Evolutionary conservation across 2,888 invertebrate species (phyloP).

Genomic region (Argyra leucocephala): DNA sequence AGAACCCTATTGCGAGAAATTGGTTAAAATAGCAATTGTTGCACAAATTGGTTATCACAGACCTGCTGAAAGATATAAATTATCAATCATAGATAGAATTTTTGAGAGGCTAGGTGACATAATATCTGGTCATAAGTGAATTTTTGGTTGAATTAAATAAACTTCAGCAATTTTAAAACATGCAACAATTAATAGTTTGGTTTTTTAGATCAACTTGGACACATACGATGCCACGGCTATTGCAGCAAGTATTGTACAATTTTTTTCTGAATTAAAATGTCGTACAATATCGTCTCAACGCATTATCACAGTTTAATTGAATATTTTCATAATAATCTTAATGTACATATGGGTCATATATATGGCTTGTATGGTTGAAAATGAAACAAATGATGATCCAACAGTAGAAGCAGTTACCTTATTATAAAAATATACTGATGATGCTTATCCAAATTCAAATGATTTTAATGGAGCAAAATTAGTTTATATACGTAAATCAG

Average conservation of each 20-base stretch:
- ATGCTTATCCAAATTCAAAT: slow-evolving; percentile 94
- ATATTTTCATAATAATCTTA: slow-evolving; percentile 58
- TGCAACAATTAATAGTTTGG: slow-evolving; percentile 76
- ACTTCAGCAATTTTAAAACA: slow-evolving; percentile 85
- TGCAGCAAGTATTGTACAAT: slow-evolving; percentile 79
- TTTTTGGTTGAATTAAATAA: slow-evolving; percentile 87
- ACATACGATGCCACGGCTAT: slow-evolving; percentile 97
- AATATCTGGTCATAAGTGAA: slow-evolving; percentile 86
- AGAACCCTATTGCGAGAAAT: slow-evolving; percentile 96
- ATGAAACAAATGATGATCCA: slow-evolving; percentile 64
- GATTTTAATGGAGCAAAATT: slow-evolving; percentile 96
- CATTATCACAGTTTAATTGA: slow-evolving; percentile 90
- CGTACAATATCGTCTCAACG: slow-evolving; percentile 84
- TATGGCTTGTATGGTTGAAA: slow-evolving; percentile 97
- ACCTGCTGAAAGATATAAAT: slow-evolving; percentile 68
- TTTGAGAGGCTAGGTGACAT: slow-evolving; percentile 96
- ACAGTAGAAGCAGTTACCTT: slow-evolving; percentile 90
- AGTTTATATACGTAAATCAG: slow-evolving; percentile 69
- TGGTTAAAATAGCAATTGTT: slow-evolving; percentile 76
- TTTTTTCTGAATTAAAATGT: slow-evolving; percentile 62
- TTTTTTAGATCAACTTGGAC: slow-evolving; percentile 93
- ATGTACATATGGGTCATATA: slow-evolving; percentile 76
- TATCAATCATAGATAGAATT: slow-evolving; percentile 83
- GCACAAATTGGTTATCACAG: slow-evolving; percentile 93
- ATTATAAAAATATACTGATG: slow-evolving; percentile 82